phyloP scores from a whole-genome alignment of 1,140 invertebrate species.

The Eumaeus atala region DNA sequence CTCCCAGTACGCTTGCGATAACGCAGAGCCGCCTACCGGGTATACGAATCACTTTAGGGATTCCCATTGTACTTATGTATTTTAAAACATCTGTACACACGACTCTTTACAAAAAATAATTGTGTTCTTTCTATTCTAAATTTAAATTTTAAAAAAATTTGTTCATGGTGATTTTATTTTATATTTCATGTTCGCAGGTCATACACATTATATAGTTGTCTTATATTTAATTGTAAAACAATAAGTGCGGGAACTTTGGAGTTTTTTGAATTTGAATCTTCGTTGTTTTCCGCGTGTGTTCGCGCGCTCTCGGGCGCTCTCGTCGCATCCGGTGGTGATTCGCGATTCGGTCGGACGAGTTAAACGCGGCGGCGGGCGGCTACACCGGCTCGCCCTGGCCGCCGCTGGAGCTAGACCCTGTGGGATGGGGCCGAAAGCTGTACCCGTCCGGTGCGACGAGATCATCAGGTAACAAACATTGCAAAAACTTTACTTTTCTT shows the following conservation, averaged over 20 bases:
- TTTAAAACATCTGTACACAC: background rate
- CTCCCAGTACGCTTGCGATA: conserved; percentile 68
- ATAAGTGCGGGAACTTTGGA: conserved; percentile 19
- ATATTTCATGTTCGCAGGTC: conserved; percentile 21
- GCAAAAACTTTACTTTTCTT: too few relatives aligned
- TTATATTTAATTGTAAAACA: conserved; percentile 10
- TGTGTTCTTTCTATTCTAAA: conserved; percentile 10
- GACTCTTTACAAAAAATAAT: background rate
- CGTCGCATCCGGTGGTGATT: conserved; percentile 44
- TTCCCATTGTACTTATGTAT: background rate
- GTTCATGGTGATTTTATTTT: conserved; percentile 5
- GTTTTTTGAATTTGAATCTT: conserved; percentile 23
- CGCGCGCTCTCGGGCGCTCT: conserved; percentile 53
- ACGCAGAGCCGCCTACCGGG: conserved; percentile 57
- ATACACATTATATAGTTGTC: conserved; percentile 16
- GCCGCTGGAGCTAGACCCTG: conserved; percentile 80
- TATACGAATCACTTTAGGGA: conserved; percentile 33
- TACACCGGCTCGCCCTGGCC: conserved; percentile 83
- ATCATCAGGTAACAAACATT: conserved; percentile 63
- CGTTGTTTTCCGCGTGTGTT: conserved; percentile 52
- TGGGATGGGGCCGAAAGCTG: conserved; percentile 83
- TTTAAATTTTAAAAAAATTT: conserved; percentile 15
- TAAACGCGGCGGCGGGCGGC: conserved; percentile 79
- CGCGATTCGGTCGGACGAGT: conserved; percentile 83
- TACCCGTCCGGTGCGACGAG: conserved; percentile 79